A percentile compares a stretch with the other conserved stretches of the same genome.
phyloP scores from a whole-genome alignment of 2,113 vertebrate genomes.

The Apaloderma vittatum region DNA sequence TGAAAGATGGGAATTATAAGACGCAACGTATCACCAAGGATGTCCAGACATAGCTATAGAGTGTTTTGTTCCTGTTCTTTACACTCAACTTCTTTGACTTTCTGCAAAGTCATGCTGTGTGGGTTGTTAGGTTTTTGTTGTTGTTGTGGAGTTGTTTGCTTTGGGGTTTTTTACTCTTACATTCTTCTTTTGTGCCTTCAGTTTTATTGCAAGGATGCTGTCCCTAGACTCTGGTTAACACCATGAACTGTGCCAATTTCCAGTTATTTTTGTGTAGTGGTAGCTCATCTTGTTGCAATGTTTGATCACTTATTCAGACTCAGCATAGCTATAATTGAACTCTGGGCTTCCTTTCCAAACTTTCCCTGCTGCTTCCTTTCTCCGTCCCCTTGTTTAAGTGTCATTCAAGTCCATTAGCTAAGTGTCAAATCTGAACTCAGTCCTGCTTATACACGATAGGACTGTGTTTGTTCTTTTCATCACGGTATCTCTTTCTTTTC shows the following conservation, averaged over 20 bases:
- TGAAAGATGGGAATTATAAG: background rate
- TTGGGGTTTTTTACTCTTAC: background rate
- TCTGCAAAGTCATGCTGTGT: background rate
- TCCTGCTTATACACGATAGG: accelerated
- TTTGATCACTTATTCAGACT: background rate
- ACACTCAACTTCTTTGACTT: background rate
- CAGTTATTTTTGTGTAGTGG: background rate
- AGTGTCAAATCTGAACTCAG: background rate
- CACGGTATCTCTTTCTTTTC: background rate
- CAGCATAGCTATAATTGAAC: background rate
- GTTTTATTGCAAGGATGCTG: background rate
- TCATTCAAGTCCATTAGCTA: background rate
- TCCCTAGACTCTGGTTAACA: background rate
- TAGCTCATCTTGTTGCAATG: background rate
- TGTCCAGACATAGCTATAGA: background rate
- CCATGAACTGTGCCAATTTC: background rate
- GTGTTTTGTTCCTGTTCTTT: background rate
- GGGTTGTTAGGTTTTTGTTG: background rate
- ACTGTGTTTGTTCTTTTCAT: background rate
- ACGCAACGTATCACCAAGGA: background rate
- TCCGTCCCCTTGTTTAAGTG: background rate
- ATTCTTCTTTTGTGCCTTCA: background rate
- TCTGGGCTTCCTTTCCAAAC: background rate
- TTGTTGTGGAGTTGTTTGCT: background rate
- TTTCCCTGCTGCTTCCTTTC: background rate